Evolutionary conservation across 2,888 invertebrate genomes (phyloP).

Genomic region (Philereme transversata): DNA sequence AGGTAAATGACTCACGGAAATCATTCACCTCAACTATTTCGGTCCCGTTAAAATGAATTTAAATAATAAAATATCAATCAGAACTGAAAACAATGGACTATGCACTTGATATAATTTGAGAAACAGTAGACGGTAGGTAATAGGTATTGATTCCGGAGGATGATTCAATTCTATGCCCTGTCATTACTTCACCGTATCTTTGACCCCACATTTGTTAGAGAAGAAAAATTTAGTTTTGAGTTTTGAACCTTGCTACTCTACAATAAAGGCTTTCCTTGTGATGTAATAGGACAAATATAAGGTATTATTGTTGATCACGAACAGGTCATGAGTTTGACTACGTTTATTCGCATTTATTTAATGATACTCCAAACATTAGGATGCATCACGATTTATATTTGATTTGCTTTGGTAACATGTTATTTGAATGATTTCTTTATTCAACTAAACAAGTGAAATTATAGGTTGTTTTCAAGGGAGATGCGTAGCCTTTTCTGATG

Average conservation of each 20-base stretch:
- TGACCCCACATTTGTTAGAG: constrained; percentile 61
- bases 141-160: constrained; percentile 61
- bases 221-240: constrained; percentile 15
- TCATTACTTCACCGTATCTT: constrained; percentile 75
- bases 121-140: constrained; percentile 44
- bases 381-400: constrained; percentile 66
- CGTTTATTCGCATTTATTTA: constrained; percentile 58
- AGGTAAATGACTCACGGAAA: constrained; percentile 38
- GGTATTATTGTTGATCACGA: constrained; percentile 51
- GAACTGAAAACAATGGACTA: constrained; percentile 59
- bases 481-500: constrained; percentile 3
- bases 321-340: constrained; percentile 49
- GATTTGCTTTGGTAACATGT: constrained; percentile 43
- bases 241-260: constrained; percentile 24
- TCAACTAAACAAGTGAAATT: constrained; percentile 32
- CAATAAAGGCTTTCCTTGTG: constrained; percentile 19
- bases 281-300: constrained; percentile 27
- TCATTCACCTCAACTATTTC: constrained; percentile 44
- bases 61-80: constrained; percentile 47
- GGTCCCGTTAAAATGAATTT: constrained; percentile 43
- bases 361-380: constrained; percentile 51
- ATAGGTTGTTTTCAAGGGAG: constrained; percentile 9
- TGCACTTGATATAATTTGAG: constrained; percentile 59
- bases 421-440: constrained; percentile 50
- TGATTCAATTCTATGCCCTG: constrained; percentile 61